Conservation (phyloP, 1,140 invertebrate species). For the Brachionus paranguensis region DNA sequence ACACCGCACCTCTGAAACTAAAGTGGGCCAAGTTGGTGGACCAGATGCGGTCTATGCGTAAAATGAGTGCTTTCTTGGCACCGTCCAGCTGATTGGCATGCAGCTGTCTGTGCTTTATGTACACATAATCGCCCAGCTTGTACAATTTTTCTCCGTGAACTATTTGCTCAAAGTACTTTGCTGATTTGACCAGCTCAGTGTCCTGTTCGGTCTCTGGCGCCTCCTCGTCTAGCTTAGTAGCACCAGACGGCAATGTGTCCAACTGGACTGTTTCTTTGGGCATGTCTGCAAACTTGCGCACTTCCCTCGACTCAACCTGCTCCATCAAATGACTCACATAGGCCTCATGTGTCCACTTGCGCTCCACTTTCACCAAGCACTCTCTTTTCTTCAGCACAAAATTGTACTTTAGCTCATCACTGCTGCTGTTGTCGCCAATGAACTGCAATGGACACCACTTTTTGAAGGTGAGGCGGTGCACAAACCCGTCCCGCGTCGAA, state of each 20-base stretch:
- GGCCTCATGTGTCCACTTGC: neutral
- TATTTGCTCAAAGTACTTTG: slow-evolving; percentile 31
- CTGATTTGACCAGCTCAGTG: neutral
- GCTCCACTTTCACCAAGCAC: neutral
- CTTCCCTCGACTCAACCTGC: neutral
- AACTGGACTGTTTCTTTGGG: neutral
- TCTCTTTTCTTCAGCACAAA: neutral
- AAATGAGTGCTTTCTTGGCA: neutral
- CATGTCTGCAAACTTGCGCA: neutral
- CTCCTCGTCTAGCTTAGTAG: neutral
- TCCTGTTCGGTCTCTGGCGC: neutral
- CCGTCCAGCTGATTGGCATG: neutral
- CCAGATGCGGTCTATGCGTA: slow-evolving; percentile 13
- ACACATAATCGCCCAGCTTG: slow-evolving; percentile 24
- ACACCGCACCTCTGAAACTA: slow-evolving; percentile 86
- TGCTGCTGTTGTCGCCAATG: neutral
- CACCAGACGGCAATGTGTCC: neutral
- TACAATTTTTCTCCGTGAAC: neutral
- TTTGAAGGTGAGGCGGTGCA: neutral
- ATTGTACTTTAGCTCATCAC: neutral
- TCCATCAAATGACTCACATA: neutral
- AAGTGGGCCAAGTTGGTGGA: slow-evolving; percentile 58
- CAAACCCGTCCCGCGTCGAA: neutral
- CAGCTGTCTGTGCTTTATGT: neutral
- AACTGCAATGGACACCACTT: slow-evolving; percentile 23